These are phyloP conservation scores for Chalcosyrphus nemorum DNA, from an alignment of 2,888 invertebrate genomes.

Conservation along the genomic window DNA sequence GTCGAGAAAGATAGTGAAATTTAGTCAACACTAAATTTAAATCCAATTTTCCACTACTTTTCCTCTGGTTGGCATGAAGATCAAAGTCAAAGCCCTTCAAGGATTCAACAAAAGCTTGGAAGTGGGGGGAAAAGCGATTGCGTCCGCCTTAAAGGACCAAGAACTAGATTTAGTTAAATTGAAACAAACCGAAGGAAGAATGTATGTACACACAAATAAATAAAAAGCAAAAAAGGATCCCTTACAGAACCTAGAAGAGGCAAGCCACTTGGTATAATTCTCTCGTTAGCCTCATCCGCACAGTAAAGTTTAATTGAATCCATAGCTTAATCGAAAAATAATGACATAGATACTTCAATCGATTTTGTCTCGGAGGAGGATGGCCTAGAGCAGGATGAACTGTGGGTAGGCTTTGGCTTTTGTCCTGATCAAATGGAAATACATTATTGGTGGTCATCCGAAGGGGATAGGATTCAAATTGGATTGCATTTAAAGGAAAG, in stretches of 20 bases:
- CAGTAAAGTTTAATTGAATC: slow-evolving; percentile 67
- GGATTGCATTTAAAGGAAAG: slow-evolving; percentile 35
- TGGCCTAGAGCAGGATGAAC: background rate
- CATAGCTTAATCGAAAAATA: slow-evolving; percentile 63
- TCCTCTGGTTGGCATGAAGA: background rate
- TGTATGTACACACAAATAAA: background rate
- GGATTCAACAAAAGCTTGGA: background rate
- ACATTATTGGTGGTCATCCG: slow-evolving; percentile 5
- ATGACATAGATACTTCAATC: slow-evolving; percentile 45
- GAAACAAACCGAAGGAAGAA: background rate
- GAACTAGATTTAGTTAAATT: slow-evolving; percentile 6
- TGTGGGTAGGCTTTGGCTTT: background rate
- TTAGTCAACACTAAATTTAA: slow-evolving; percentile 25
- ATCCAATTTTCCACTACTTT: slow-evolving; percentile 49
- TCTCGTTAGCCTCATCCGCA: slow-evolving; percentile 52
- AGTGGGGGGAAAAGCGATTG: background rate
- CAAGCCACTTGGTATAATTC: slow-evolving; percentile 43
- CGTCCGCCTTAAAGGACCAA: background rate
- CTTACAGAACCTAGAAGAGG: background rate
- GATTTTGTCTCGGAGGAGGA: background rate
- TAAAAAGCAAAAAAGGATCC: background rate
- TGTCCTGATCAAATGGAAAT: slow-evolving; percentile 27
- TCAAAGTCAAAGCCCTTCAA: slow-evolving; percentile 9
- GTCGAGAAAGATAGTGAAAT: background rate
- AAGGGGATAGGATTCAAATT: slow-evolving; percentile 3